Conservation (phyloP, 2,888 invertebrate genomes). For the Candidula unifasciata region DNA sequence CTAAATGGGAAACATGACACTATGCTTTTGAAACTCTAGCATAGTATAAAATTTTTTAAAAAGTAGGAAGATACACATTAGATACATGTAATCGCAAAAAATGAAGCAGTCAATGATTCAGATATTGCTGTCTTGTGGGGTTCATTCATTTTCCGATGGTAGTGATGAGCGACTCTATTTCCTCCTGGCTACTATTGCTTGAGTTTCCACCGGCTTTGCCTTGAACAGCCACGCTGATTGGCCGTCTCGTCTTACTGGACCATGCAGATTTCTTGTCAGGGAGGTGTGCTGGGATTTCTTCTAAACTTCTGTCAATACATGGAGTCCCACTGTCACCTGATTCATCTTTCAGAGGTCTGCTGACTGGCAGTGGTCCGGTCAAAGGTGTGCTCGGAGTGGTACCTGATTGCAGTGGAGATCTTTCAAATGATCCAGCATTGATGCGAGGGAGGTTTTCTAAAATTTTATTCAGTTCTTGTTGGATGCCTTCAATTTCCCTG, state of each 20-base stretch:
- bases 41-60: too few relatives aligned
- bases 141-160: slow-evolving; percentile 1
- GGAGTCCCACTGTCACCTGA: slow-evolving; percentile 62
- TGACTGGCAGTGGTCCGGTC: slow-evolving; percentile 44
- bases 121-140: too few relatives aligned
- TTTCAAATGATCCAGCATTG: slow-evolving; percentile 68
- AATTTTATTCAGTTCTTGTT: slow-evolving; percentile 65
- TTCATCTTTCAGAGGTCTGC: slow-evolving; percentile 49
- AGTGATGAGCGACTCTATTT: slow-evolving; percentile 32
- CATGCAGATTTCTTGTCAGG: slow-evolving; percentile 52
- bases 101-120: too few relatives aligned
- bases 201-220: slow-evolving; percentile 11
- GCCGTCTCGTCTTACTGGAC: slow-evolving; percentile 56
- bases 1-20: too few relatives aligned
- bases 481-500: slow-evolving; percentile 50
- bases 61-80: too few relatives aligned
- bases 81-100: too few relatives aligned
- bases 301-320: slow-evolving; percentile 72
- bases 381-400: slow-evolving; percentile 49
- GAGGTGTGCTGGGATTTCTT: slow-evolving; percentile 66
- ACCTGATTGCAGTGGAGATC: slow-evolving; percentile 62
- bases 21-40: too few relatives aligned
- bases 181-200: slow-evolving; percentile 37
- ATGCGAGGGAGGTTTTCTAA: slow-evolving; percentile 70
- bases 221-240: slow-evolving; percentile 55